Evolutionary conservation across 2,888 invertebrate genomes (phyloP).

Genomic region (Ephialtes manifestator): DNA sequence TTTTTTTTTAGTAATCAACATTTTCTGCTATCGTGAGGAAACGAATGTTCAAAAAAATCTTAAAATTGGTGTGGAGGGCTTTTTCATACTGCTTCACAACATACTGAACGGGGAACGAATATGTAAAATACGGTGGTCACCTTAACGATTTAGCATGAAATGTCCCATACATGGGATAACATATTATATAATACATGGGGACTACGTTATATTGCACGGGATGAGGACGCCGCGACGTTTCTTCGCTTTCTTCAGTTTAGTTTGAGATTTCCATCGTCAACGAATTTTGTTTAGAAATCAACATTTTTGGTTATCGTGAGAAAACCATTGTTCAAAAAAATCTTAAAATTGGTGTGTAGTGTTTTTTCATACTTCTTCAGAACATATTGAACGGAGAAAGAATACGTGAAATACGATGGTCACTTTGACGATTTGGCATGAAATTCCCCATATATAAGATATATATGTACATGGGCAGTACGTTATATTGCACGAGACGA

Average conservation of each 20-base stretch:
- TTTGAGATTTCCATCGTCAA: constrained; percentile 19
- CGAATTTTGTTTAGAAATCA: no score
- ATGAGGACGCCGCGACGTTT: neutral
- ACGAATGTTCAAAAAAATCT: no score
- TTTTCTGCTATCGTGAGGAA: no score
- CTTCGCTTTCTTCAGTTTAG: neutral
- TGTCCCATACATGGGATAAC: neutral
- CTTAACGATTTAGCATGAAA: neutral
- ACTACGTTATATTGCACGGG: constrained; percentile 4
- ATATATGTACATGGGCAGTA: neutral
- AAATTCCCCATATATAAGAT: neutral
- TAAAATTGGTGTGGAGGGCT: neutral
- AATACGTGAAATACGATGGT: neutral
- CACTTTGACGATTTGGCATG: neutral
- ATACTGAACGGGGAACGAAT: neutral
- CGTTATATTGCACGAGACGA: neutral
- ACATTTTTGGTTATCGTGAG: no score
- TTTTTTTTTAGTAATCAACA: no score
- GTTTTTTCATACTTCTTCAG: neutral
- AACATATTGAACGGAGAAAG: neutral
- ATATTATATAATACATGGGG: neutral
- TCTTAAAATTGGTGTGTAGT: neutral
- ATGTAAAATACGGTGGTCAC: neutral
- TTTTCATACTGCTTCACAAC: neutral
- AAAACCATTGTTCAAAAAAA: no score